Evolutionary conservation across 2,113 vertebrate genomes (phyloP), one percentile per base, ranked within the genome.

Genomic region (Pomatorhinus ruficollis): DNA sequence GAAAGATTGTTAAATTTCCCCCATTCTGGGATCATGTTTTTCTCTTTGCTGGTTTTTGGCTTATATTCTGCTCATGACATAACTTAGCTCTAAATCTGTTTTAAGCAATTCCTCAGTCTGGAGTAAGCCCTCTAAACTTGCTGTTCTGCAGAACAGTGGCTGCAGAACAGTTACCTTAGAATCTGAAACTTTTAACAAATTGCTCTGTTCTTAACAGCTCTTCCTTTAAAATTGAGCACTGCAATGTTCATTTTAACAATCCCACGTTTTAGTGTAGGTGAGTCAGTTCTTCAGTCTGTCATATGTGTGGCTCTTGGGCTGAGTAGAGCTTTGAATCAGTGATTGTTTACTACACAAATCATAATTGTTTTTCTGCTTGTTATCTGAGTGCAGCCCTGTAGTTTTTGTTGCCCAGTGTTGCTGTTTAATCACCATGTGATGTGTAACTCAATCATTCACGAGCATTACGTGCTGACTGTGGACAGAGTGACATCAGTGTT

Each of bases 251-350:
- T 71, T 74, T 68, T 78, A 57, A 28, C 56, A 77, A 52, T 81
- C 64, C 25, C 31, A 60, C 4, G 0, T 47, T 54, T 61, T 14
- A 22, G 31, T 33, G n/a, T 40, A 54, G 71, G 83, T 94, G 89
- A 92, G 76, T 89, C 87, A 65, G 20, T 78, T 89, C 59, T 54
- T 47, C 39, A 59, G 59, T 61, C 70, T 59, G 80, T 78, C 65
- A 42, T 49, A 15, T 54, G 7, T 60, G 21, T 74, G 60, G 75
- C 14, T 31, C 52, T 74, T 53, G 42, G 60, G 56, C 93, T 89
- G 84, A 93, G 77, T 7, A 71, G 47, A 75, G 56, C 60, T 89
- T 91, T 91, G 65, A 91, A 39, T 93, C 87, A 35, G 23, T 33
- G 54, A 21, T 57, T 90, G 56, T 70, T 91, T 74, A 45, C 74